Evolutionary conservation across 2,113 vertebrate species (phyloP).

Genomic region (Dascyllus trimaculatus): DNA sequence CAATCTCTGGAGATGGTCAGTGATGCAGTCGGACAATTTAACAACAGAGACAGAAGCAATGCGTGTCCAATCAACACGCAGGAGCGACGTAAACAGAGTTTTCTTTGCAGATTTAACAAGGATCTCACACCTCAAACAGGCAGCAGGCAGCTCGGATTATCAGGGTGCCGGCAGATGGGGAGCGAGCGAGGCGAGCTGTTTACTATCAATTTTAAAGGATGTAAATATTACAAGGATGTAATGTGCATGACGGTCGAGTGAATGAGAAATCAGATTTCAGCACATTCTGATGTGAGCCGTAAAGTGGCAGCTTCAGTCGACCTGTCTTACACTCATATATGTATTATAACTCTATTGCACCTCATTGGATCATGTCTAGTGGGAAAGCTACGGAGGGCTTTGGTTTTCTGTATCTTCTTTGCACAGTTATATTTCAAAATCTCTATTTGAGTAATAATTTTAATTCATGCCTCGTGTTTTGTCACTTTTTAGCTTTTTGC

Average conservation of each 20-base stretch:
- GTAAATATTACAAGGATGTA: conserved; percentile 51
- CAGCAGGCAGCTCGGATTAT: conserved; percentile 22
- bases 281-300: conserved; percentile 29
- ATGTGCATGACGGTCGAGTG: conserved; percentile 34
- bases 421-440: not conserved
- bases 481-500: not conserved
- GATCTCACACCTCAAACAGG: conserved; percentile 45
- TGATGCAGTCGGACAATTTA: conserved; percentile 20
- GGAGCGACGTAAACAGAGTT: conserved; percentile 4
- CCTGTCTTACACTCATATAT: conserved; percentile 16
- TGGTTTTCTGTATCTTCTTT: conserved; percentile 26
- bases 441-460: not conserved
- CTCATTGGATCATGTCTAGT: conserved; percentile 24
- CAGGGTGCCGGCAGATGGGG: conserved; percentile 24
- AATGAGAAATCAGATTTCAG: conserved; percentile 44
- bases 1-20: conserved; percentile 23
- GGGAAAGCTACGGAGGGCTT: conserved; percentile 29
- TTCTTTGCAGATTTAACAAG: conserved; percentile 33
- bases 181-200: conserved; percentile 35
- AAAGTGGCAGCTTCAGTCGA: conserved; percentile 32
- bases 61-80: conserved; percentile 35
- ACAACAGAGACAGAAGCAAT: conserved; percentile 11
- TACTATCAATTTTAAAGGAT: conserved; percentile 52
- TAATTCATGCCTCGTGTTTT: not conserved
- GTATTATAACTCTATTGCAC: conserved; percentile 7